Conservation (phyloP, 2,113 vertebrate genomes). For the Solea senegalensis region DNA sequence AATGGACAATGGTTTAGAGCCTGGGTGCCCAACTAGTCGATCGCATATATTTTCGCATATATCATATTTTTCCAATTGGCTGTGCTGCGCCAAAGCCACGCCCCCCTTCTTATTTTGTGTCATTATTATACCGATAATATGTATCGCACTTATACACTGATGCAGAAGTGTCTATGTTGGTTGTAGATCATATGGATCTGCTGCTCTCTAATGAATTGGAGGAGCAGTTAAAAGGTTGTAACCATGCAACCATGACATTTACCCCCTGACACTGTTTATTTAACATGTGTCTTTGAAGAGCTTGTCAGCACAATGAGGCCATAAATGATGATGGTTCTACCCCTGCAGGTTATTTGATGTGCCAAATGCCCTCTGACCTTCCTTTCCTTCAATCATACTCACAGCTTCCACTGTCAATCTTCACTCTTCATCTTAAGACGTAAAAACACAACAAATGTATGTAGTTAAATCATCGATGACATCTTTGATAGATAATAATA, state of each 20-base stretch:
- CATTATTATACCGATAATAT: too few species aligned
- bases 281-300: conserved; percentile 6
- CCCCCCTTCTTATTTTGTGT: too few species aligned
- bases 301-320: neutral
- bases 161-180: too few species aligned
- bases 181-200: neutral
- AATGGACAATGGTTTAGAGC: too few species aligned
- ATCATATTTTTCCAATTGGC: too few species aligned
- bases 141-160: too few species aligned
- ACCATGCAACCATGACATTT: conserved; percentile 30
- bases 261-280: conserved; percentile 21
- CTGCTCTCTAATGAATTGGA: conserved; percentile 26
- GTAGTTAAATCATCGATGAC: neutral
- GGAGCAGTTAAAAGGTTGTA: conserved; percentile 14
- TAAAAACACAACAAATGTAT: too few species aligned
- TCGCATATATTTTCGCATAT: too few species aligned
- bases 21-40: too few species aligned
- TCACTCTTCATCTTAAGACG: neutral
- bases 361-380: conserved; percentile 8
- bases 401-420: neutral
- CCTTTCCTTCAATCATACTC: conserved; percentile 4
- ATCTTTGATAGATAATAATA: neutral
- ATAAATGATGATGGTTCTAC: conserved; percentile 18
- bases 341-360: conserved; percentile 4
- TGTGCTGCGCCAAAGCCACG: too few species aligned